Base-by-base conservation (phyloP, 2,888 invertebrate genomes). In the Balanococcus diminutus region DNA sequence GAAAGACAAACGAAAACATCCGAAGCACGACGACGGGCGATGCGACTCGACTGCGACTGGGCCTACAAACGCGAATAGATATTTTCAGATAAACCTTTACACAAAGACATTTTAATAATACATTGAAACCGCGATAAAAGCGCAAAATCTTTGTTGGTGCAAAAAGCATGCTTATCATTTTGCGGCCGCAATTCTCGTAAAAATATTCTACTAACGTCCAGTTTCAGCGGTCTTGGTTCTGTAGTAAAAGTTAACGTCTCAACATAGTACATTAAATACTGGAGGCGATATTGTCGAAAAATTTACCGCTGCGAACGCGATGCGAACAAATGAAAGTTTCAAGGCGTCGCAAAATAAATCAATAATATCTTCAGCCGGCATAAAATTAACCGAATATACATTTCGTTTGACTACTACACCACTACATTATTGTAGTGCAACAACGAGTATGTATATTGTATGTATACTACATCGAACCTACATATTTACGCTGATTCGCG, bases 291-390 rank as follows among this genome's bases (percentile, higher is more conserved):
- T 67, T 67, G 67, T 36, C 36, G 75, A 79, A 79, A 79, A 79
- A 79, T 79, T 79, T 8, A 19, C 36, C 36, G 36, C 36, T 36
- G 9, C 67, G 36, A 79, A 79, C 32, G 75, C 28, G 32, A 79
- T 19, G 75, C 28, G 32, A 79, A 79, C 36, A 36, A 36, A 79
- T 36, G 32, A 79, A 79, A 79, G 75, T 79, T 79, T 79, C 36
- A 79, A 79, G 75, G 75, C 75, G 75, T 79, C 75, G 75, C 75
- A 14, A 79, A 79, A 79, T 79, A 79, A 79, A 79, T 79, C 75
- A 79, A 79, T 79, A 79, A 36, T 36, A 36, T 79, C 75, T 79
- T 79, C 28, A 79, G 36, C 75, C 75, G 9, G 75, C 75, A 79
- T 79, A 79, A 79, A 79, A 79, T 79, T 79, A 79, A 36, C 75